These are phyloP conservation scores for Scaptomyza montana DNA, from an alignment of 1,140 invertebrate genomes.

Conservation along the genomic window DNA sequence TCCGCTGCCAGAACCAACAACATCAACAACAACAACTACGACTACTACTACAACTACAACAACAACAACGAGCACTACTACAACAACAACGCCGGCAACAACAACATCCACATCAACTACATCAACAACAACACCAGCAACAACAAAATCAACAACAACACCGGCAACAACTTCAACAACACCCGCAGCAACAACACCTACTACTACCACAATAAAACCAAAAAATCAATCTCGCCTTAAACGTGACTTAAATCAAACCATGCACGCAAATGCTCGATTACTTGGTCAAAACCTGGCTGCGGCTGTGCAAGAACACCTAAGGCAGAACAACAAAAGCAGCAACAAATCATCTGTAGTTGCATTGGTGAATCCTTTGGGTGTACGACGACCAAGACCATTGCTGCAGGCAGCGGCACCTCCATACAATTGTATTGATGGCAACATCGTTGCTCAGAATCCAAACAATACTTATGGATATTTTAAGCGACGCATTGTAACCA, in stretches of 20 bases:
- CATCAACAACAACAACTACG: constrained; percentile 86
- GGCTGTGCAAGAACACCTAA: constrained; percentile 50
- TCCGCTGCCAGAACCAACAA: constrained; percentile 86
- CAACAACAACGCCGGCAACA: constrained; percentile 85
- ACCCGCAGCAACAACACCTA: constrained; percentile 38
- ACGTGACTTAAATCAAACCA: constrained; percentile 64
- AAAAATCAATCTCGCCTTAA: constrained; percentile 48
- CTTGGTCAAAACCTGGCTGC: constrained; percentile 65
- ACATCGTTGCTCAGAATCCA: constrained; percentile 86
- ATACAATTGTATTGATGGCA: constrained; percentile 86
- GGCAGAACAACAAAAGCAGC: not conserved
- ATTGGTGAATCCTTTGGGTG: constrained; percentile 62
- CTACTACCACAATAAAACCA: constrained; percentile 4
- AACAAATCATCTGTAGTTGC: constrained; percentile 47
- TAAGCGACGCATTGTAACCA: constrained; percentile 85
- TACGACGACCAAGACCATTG: constrained; percentile 27
- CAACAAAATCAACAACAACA: constrained; percentile 56
- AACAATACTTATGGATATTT: constrained; percentile 91
- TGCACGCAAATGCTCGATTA: constrained; percentile 68
- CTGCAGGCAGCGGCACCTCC: constrained; percentile 81
- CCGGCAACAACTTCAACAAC: constrained; percentile 45
- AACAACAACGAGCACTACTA: constrained; percentile 86
- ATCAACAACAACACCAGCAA: constrained; percentile 84
- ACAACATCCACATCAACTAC: constrained; percentile 85
- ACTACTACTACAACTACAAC: constrained; percentile 84